phyloP scores from a whole-genome alignment of 2,888 invertebrate species.

The Hipparchia sbordonii region DNA sequence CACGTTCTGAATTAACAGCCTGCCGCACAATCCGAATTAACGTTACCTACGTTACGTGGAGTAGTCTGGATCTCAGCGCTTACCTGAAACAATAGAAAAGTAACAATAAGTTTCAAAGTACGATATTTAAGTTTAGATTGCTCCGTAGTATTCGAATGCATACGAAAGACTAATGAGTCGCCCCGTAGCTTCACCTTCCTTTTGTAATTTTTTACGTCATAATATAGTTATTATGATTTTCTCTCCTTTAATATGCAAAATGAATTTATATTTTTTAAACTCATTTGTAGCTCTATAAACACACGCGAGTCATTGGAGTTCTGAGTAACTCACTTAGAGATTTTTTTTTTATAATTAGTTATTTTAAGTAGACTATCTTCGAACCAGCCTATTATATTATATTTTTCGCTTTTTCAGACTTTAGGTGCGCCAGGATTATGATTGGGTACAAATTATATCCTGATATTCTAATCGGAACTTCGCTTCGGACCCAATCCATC shows the following conservation, averaged over 20 bases:
- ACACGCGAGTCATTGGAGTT: too few species aligned
- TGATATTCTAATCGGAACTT: too few species aligned
- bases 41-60: not conserved
- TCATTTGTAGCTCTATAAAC: too few species aligned
- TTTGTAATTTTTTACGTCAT: not conserved
- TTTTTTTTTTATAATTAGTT: too few species aligned
- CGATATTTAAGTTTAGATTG: constrained; percentile 6
- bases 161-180: not conserved
- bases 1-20: constrained; percentile 28
- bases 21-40: constrained; percentile 19
- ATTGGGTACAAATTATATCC: too few species aligned
- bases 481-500: too few species aligned
- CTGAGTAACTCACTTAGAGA: too few species aligned
- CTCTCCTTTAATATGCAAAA: not conserved
- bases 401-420: too few species aligned
- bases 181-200: not conserved
- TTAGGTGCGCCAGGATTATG: too few species aligned
- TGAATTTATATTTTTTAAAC: not conserved
- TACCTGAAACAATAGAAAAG: constrained; percentile 49
- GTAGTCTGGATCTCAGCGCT: constrained; percentile 27
- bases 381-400: too few species aligned
- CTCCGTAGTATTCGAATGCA: not conserved
- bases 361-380: too few species aligned
- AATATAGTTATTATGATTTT: not conserved
- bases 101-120: constrained; percentile 4